Conservation (phyloP, 2,888 invertebrate genomes). For the Polylopha cassiicola region DNA sequence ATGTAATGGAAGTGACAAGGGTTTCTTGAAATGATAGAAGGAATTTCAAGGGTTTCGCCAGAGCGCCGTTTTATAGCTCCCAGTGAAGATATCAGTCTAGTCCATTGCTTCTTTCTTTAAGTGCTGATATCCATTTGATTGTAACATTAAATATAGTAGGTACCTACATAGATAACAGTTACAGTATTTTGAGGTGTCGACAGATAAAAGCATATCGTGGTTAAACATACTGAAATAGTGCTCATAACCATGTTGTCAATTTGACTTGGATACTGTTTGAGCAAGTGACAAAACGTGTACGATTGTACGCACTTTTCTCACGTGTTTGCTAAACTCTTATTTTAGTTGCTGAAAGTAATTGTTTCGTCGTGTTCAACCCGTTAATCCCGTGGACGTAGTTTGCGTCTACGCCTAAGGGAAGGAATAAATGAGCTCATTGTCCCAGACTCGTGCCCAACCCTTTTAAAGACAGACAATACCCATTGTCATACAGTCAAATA, state of each 20-base stretch:
- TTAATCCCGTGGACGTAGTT: conserved; percentile 55
- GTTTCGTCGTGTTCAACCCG: conserved; percentile 53
- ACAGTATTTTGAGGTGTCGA: too few species aligned
- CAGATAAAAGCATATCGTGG: too few species aligned
- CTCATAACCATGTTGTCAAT: too few species aligned
- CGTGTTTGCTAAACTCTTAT: conserved; percentile 6
- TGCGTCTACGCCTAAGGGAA: conserved; percentile 60
- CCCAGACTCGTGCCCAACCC: conserved; percentile 51
- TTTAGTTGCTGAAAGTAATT: conserved; percentile 45
- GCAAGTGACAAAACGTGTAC: too few species aligned
- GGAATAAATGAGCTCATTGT: conserved; percentile 68
- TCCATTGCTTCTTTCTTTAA: conserved; percentile 38
- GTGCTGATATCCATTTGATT: conserved; percentile 28
- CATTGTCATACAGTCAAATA: conserved; percentile 56
- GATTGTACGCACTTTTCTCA: too few species aligned
- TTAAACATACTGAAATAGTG: too few species aligned
- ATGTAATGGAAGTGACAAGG: conserved; percentile 74
- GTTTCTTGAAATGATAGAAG: conserved; percentile 68
- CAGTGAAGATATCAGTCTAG: conserved; percentile 53
- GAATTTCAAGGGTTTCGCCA: conserved; percentile 57
- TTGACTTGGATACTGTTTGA: too few species aligned
- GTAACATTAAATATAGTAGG: background rate
- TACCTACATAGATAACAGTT: too few species aligned
- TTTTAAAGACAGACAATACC: conserved; percentile 68
- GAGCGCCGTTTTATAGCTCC: conserved; percentile 61